Evolutionary conservation across 2,797 vertebrate genomes (phyloP).

Genomic region (Coreius guichenoti): DNA sequence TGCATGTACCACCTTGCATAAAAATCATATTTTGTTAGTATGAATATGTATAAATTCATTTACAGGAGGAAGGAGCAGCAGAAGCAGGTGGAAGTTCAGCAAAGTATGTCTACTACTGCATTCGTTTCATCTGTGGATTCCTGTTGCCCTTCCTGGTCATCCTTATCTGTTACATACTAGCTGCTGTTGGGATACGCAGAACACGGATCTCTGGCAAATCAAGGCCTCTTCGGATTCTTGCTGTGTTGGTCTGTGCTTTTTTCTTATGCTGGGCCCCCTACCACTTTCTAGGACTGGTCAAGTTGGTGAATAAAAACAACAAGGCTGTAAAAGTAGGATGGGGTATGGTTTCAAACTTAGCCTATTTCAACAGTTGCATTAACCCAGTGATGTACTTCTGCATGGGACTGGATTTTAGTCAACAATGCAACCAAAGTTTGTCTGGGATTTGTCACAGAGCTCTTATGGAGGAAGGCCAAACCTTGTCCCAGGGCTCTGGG

Average conservation of each 20-base stretch:
- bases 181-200: constrained; percentile 71
- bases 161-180: constrained; percentile 73
- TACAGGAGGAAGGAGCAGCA: constrained; percentile 56
- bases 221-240: constrained; percentile 73
- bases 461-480: constrained; percentile 65
- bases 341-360: constrained; percentile 64
- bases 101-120: constrained; percentile 67
- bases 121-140: constrained; percentile 68
- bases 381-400: constrained; percentile 81
- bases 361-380: constrained; percentile 81
- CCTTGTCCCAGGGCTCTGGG: constrained; percentile 53
- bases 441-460: constrained; percentile 66
- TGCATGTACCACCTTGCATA: not conserved
- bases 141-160: constrained; percentile 71
- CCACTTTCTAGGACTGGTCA: constrained; percentile 76
- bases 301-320: constrained; percentile 72
- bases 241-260: constrained; percentile 72
- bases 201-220: constrained; percentile 70
- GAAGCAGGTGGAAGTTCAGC: not conserved
- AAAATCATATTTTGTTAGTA: not conserved
- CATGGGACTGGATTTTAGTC: constrained; percentile 71
- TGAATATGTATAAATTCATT: not conserved
- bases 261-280: constrained; percentile 83
- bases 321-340: constrained; percentile 67
- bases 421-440: constrained; percentile 67